A percentile compares a stretch with the other conserved stretches of the same genome.
Evolutionary conservation across 2,113 vertebrate species (phyloP).

Genomic region (Centropus unirufus): DNA sequence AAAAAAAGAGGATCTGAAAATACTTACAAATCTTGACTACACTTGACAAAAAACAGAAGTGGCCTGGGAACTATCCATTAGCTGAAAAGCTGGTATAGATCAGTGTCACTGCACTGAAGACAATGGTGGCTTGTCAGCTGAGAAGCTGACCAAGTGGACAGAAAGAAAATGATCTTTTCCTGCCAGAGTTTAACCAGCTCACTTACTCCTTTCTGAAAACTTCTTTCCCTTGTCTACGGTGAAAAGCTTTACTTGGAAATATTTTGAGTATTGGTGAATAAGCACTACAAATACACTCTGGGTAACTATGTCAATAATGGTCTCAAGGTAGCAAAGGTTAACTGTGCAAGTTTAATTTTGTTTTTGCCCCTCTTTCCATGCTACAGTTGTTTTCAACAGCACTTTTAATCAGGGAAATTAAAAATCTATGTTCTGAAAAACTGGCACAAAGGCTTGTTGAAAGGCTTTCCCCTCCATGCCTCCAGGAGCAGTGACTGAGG

Average conservation of each 20-base stretch:
- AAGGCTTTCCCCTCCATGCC: not conserved
- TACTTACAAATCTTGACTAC: constrained; percentile 43
- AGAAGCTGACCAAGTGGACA: constrained; percentile 21
- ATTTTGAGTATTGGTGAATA: not conserved
- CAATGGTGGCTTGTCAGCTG: constrained; percentile 55
- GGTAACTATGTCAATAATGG: not conserved
- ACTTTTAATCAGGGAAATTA: not conserved
- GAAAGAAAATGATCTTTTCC: constrained; percentile 43
- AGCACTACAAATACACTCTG: not conserved
- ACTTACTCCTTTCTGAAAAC: constrained; percentile 12
- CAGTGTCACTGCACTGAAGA: constrained; percentile 51
- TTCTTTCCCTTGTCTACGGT: not conserved
- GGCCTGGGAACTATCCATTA: constrained; percentile 42
- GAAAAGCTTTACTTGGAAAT: not conserved
- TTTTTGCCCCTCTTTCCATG: not conserved
- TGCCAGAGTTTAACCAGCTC: not conserved
- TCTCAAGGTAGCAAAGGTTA: not conserved
- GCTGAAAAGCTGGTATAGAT: constrained; percentile 63
- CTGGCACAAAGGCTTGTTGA: not conserved
- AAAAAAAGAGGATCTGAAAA: not conserved
- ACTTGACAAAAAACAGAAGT: constrained; percentile 56
- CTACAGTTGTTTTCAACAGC: not conserved
- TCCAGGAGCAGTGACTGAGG: not conserved
- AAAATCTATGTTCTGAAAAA: not conserved
- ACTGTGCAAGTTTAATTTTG: not conserved